A percentile compares a stretch with the other conserved stretches of the same genome.
Evolutionary conservation across 2,797 vertebrate species (phyloP).

Genomic region (Pogoniulus pusillus): DNA sequence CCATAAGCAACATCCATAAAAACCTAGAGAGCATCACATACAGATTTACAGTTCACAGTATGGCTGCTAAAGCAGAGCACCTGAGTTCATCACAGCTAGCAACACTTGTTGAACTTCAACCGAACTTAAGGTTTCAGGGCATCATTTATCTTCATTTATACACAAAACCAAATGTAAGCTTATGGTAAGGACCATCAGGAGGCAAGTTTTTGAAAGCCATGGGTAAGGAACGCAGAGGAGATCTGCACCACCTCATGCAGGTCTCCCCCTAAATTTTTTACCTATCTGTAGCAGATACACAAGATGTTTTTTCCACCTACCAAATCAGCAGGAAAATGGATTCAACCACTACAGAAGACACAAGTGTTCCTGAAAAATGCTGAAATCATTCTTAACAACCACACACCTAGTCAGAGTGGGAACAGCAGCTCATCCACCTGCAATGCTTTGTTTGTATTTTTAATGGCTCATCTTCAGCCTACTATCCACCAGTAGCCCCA

Average conservation of each 20-base stretch:
- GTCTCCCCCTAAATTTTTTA: not conserved
- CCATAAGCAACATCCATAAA: not conserved
- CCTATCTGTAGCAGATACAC: not conserved
- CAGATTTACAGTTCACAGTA: not conserved
- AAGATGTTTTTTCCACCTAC: not conserved
- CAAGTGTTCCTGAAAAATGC: not conserved
- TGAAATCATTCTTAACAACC: not conserved
- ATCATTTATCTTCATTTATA: not conserved
- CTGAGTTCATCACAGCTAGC: not conserved
- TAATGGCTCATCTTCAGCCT: no score
- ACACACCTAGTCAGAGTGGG: not conserved
- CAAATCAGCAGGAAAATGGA: not conserved
- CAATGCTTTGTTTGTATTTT: not conserved
- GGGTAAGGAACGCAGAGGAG: not conserved
- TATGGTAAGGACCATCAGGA: not conserved
- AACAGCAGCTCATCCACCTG: not conserved
- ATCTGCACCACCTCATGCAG: not conserved
- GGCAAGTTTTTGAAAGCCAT: not conserved
- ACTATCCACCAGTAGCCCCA: no score
- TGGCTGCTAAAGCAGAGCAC: not conserved
- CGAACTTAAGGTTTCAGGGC: not conserved
- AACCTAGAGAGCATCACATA: not conserved
- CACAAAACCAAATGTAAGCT: not conserved
- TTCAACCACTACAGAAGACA: not conserved
- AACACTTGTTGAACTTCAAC: not conserved